Evolutionary conservation across 2,113 vertebrate genomes (phyloP).

Genomic region (Brienomyrus brachyistius): DNA sequence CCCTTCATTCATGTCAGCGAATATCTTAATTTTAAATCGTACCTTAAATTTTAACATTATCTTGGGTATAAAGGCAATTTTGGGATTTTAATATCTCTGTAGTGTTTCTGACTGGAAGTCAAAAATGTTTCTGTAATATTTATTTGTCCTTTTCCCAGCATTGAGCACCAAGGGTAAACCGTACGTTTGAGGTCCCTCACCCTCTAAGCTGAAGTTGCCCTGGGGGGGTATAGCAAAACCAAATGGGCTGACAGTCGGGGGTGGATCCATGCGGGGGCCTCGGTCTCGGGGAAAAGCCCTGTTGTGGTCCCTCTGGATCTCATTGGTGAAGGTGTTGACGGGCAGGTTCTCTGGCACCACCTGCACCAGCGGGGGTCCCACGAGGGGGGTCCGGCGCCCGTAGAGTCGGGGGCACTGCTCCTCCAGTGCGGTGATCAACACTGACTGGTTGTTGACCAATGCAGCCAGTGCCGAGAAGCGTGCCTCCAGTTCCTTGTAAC

Average conservation of each 20-base stretch:
- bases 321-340: constrained; percentile 77
- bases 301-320: constrained; percentile 82
- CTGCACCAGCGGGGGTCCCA: constrained; percentile 83
- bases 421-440: constrained; percentile 78
- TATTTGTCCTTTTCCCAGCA: background rate
- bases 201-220: constrained; percentile 80
- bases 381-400: constrained; percentile 68
- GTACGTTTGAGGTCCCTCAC: constrained; percentile 52
- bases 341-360: constrained; percentile 86
- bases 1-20: background rate
- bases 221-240: constrained; percentile 75
- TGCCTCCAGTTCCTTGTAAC: constrained; percentile 82
- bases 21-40: background rate
- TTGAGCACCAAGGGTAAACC: background rate
- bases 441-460: constrained; percentile 94
- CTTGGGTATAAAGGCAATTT: background rate
- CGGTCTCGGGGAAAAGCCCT: constrained; percentile 62
- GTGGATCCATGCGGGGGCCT: constrained; percentile 62
- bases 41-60: background rate
- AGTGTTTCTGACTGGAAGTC: background rate
- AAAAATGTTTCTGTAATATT: background rate
- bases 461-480: constrained; percentile 78
- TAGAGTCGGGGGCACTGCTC: constrained; percentile 80
- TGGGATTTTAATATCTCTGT: background rate
- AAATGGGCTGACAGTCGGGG: constrained; percentile 59